Base-by-base conservation (phyloP, 2,797 vertebrate genomes). In the Sciaenops ocellatus region DNA sequence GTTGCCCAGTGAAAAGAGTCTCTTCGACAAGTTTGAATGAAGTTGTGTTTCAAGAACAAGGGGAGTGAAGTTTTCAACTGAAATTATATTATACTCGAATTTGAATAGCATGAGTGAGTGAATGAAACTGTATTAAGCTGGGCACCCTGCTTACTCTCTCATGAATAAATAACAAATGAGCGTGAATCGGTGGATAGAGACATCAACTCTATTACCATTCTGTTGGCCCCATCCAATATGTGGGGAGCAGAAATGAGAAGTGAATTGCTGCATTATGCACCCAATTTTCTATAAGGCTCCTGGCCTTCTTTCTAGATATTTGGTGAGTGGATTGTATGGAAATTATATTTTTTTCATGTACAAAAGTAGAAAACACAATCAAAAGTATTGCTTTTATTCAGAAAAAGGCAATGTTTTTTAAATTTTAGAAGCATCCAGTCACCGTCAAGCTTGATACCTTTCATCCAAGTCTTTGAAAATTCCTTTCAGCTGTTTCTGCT, bases 101-200 rank as follows among this genome's bases (percentile, higher is more conserved):
- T 76, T 85, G 84, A 90, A 82, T 60, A 88, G 85, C 72, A 63
- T 18, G 66, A 85, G 83, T 74, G 80, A 85, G 51, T 76, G 88
- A 83, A 61, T 91, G 85, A 76, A 86, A 89, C 59, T 73, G 79
- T 74, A 90, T 91, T 89, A 92, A 74, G 85, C 77, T 0, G 50
- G 80, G 84, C 81, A 59, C 84, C 90, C 87, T 7, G 83, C 86
- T 87, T 87, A 86, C 85, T 88, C 90, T 92, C 88, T 90, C 90
- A 94, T 93, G 93, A 93, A 94, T 92, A 93, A 92, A 92, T 88
- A 91, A 92, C 88, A 91, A 88, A 91, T 78, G 83, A 91, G 80
- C n/a, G 62, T 65, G 83, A 90, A 83, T 85, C 46, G 52, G 79
- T 69, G 87, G 76, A 91, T 87, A 77, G 88, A 88, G 90, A 90